Conservation (phyloP, 2,797 vertebrate genomes). For the Danio kyathit region DNA sequence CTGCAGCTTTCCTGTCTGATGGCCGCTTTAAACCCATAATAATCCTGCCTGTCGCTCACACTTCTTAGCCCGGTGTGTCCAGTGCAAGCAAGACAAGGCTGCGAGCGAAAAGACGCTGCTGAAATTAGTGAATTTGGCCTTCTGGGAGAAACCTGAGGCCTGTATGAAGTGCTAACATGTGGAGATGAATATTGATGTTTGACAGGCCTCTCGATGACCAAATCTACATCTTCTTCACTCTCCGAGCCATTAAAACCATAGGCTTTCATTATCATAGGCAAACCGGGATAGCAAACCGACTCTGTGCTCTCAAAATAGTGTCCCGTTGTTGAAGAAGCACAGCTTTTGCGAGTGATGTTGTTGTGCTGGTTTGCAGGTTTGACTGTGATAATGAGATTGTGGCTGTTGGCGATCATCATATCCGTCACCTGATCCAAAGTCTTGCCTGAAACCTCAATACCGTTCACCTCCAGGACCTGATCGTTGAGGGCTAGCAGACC, state of each 20-base stretch:
- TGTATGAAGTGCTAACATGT: slow-evolving; percentile 16
- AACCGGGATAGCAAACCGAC: slow-evolving; percentile 72
- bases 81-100: slow-evolving; percentile 62
- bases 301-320: slow-evolving; percentile 79
- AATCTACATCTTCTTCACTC: slow-evolving; percentile 84
- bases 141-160: slow-evolving; percentile 14
- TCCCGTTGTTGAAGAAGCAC: slow-evolving; percentile 75
- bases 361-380: slow-evolving; percentile 89
- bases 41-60: slow-evolving; percentile 67
- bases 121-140: slow-evolving; percentile 27
- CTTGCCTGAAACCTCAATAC: slow-evolving; percentile 86
- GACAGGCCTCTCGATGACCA: slow-evolving; percentile 80
- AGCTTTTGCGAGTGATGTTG: slow-evolving; percentile 81
- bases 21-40: slow-evolving; percentile 69
- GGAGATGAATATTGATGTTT: slow-evolving; percentile 71
- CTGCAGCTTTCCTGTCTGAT: slow-evolving; percentile 75
- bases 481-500: slow-evolving; percentile 87
- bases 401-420: slow-evolving; percentile 91
- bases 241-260: slow-evolving; percentile 82
- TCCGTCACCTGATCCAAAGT: slow-evolving; percentile 89
- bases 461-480: slow-evolving; percentile 88
- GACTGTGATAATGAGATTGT: slow-evolving; percentile 87
- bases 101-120: slow-evolving; percentile 48
- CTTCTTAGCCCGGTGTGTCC: slow-evolving; percentile 76
- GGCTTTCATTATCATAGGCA: slow-evolving; percentile 54